A percentile compares a stretch with the other conserved stretches of the same genome.
Evolutionary conservation across 2,113 vertebrate genomes (phyloP).

Genomic region (Hyaena hyaena): DNA sequence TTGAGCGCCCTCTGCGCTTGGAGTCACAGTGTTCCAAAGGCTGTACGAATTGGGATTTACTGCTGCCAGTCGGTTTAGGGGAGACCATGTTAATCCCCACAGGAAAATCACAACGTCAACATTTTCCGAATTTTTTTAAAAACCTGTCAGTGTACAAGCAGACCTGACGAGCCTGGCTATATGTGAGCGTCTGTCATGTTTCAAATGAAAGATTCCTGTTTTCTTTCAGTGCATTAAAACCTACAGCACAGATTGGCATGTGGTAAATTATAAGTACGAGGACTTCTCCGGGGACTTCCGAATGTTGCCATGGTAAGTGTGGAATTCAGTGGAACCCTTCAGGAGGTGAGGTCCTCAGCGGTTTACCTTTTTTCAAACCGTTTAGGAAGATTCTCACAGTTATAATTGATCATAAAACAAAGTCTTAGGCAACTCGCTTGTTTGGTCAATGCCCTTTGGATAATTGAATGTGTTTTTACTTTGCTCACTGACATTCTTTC

Average conservation of each 20-base stretch:
- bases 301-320: constrained; percentile 94
- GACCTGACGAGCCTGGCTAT: not conserved
- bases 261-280: constrained; percentile 98
- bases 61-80: not conserved
- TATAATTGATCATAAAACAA: constrained; percentile 26
- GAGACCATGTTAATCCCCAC: not conserved
- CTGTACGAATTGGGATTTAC: constrained; percentile 6
- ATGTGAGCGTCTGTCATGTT: not conserved
- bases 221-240: constrained; percentile 96
- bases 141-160: not conserved
- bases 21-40: constrained; percentile 13
- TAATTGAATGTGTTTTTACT: constrained; percentile 37
- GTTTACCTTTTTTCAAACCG: not conserved
- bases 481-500: constrained; percentile 38
- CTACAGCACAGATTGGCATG: constrained; percentile 96
- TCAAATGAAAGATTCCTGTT: constrained; percentile 56
- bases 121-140: constrained; percentile 29
- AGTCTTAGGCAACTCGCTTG: not conserved
- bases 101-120: not conserved
- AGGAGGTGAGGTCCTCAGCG: not conserved
- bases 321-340: constrained; percentile 15
- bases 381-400: not conserved
- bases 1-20: not conserved
- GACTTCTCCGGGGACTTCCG: constrained; percentile 97
- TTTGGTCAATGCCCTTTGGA: constrained; percentile 42